Evolutionary conservation across 2,113 vertebrate species (phyloP).

Genomic region (Diglossa brunneiventris): DNA sequence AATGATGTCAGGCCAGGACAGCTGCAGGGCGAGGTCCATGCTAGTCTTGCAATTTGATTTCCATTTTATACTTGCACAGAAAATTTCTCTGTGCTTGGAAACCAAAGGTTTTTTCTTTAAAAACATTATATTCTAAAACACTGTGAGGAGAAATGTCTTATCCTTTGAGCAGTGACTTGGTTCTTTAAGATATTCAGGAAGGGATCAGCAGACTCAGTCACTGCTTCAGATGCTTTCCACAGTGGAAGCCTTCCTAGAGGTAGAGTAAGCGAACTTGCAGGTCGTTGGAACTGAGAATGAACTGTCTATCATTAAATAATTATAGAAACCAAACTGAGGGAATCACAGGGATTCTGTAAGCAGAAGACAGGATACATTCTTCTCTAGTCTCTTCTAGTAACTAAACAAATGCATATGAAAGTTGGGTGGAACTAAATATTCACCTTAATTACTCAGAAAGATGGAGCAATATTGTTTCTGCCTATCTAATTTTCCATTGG

Average conservation of each 20-base stretch:
- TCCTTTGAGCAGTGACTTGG: background rate
- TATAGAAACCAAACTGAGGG: background rate
- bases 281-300: background rate
- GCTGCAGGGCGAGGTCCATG: background rate
- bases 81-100: background rate
- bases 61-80: background rate
- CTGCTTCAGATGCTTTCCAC: background rate
- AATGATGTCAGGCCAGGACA: background rate
- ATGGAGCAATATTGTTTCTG: slow-evolving; percentile 16
- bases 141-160: background rate
- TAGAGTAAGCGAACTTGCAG: background rate
- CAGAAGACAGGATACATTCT: background rate
- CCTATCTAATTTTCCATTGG: background rate
- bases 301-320: background rate
- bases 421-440: background rate
- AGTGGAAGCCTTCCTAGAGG: background rate
- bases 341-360: background rate
- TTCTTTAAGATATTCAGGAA: background rate
- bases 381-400: background rate
- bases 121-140: background rate
- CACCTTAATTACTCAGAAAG: slow-evolving; percentile 24
- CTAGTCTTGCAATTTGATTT: background rate
- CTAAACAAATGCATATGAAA: background rate
- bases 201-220: background rate
- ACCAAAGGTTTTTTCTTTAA: background rate